Evolutionary conservation across 2,797 vertebrate genomes (phyloP), one percentile per base, ranked within the genome.

Genomic region (Spondyliosoma cantharus): DNA sequence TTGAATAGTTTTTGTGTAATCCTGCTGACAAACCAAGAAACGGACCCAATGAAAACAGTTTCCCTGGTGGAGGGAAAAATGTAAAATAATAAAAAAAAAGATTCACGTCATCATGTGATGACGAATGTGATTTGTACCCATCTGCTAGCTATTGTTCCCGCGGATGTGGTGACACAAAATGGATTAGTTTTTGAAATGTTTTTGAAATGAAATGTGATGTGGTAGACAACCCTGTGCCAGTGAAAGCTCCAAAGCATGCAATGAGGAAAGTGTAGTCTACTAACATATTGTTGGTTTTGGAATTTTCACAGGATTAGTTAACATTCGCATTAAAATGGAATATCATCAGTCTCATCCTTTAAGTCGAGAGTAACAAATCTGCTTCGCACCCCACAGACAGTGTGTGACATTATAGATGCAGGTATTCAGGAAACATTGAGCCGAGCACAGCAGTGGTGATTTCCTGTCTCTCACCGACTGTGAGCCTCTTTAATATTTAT

Each of bases 381-480:
- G 37, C 48, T 58, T 63, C 48, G 43, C 50, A 54, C 54, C 45
- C 70, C 50, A 19, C 37, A 53, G 12, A 74, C 74, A 66, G 59
- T 45, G 70, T 80, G n/a, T 42, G 58, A 71, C 65, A 15, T 74
- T 58, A 49, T n/a, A 59, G 74, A 56, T 42, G 27, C 53, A 78
- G 54, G 50, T 74, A 73, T 74, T 65, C 57, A 73, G 78, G 63
- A 80, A 82, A 65, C 42, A 6, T 24, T 3, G 32, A 69, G 71
- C 60, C 13, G 24, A 64, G 64, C 66, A 59, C 66, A 73, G 61
- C 15, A 27, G 7, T 20, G 46, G 5, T 60, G 46, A 50, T 77
- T 65, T 74, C 71, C 60, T 1, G 61, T 64, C 27, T 70, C 69
- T 17, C 48, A 3, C 37, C 9, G 16, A 56, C 37, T 54, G 29